Base-by-base conservation (phyloP, 2,888 invertebrate genomes). In the Drosophila leonis region DNA sequence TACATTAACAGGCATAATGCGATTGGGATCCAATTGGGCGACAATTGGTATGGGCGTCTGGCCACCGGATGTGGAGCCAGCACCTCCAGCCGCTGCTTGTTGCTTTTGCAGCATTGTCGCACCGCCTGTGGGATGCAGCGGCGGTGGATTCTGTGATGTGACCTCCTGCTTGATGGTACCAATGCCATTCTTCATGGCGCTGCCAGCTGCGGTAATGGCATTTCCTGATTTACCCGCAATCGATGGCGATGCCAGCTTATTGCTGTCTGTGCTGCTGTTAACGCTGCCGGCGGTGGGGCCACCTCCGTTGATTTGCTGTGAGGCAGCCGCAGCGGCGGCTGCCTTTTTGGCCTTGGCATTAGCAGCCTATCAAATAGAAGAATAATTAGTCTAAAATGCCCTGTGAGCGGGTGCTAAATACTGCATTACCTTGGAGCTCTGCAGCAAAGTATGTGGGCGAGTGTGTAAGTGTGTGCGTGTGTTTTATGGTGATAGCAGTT, bases 1-100 rank as follows among this genome's bases (percentile, higher is more conserved):
- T 79, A 93, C 93, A 90, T 95, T 95, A 46, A 95, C 94, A 69
- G 95, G 95, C 90, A 95, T 94, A 91, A 94, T 94, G 87, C 94
- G 94, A 77, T 93, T 93, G 65, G 94, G 93, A 78, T 94, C 94
- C 65, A 94, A 84, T 39, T 94, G 92, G 37, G 94, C 93, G 33
- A 93, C 92, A 60, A 93, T 92, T 56, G 93, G 92, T 81, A 92
- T 92, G 54, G 92, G 82, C 33, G 90, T 80, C 63, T 90, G 92
- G 20, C 84, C 86, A 27, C 77, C 61, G 18, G 73, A 46, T 35
- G 67, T 31, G 1, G 63, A 18, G 7, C 31, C 18, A 31, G 61
- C 52, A 62, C 70, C 63, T 37, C 61, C 63, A 13, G 77, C 51
- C 24, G 81, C 69, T 31, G 79, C 77, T 59, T 90, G 90, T 44